phyloP scores from a whole-genome alignment of 1,140 invertebrate species.

The Drosophila willistoni region DNA sequence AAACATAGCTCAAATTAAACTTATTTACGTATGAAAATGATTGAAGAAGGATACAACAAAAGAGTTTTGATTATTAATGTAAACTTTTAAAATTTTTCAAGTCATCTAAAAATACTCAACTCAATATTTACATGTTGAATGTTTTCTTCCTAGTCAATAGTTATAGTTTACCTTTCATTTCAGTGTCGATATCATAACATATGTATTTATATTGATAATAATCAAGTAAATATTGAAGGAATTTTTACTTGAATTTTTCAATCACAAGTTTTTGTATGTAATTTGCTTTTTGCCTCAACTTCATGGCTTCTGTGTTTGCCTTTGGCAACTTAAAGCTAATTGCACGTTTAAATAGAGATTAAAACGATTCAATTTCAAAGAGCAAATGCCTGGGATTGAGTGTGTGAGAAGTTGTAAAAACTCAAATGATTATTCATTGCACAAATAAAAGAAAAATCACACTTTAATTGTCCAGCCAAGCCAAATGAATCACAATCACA shows the following conservation, averaged over 20 bases:
- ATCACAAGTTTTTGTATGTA: neutral
- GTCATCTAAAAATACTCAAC: too few relatives aligned
- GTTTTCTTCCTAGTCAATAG: neutral
- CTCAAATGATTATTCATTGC: slow-evolving; percentile 11
- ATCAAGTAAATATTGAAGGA: neutral
- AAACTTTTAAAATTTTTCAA: too few relatives aligned
- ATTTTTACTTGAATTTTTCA: neutral
- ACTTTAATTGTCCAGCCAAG: slow-evolving; percentile 21
- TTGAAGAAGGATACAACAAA: too few relatives aligned
- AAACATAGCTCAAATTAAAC: too few relatives aligned
- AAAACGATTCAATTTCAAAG: slow-evolving; percentile 5
- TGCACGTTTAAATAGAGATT: slow-evolving; percentile 11
- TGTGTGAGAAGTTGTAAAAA: neutral
- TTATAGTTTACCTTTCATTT: neutral
- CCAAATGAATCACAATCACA: slow-evolving; percentile 44
- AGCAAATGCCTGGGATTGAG: neutral
- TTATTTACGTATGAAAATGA: too few relatives aligned
- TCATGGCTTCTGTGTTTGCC: slow-evolving; percentile 1
- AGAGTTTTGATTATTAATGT: too few relatives aligned
- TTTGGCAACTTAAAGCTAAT: slow-evolving; percentile 1
- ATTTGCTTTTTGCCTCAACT: neutral
- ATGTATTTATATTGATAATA: neutral
- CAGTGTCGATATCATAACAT: neutral
- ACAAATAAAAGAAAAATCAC: slow-evolving; percentile 20
- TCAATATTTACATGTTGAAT: neutral